Evolutionary conservation across 1,140 invertebrate genomes (phyloP).

Genomic region (Drosophila nigrodunni): DNA sequence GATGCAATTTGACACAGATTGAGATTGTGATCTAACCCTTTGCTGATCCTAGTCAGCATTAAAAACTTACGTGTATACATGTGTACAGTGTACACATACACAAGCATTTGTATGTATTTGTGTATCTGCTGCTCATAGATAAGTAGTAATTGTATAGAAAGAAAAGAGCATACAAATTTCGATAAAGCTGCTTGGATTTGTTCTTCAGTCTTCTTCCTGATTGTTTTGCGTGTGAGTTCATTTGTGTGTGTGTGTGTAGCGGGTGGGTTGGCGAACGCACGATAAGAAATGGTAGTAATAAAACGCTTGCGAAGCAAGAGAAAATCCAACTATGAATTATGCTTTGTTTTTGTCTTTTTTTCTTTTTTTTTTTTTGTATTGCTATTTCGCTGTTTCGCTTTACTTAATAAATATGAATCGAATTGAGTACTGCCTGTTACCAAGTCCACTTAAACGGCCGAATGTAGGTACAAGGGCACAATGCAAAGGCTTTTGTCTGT

Average conservation of each 20-base stretch:
- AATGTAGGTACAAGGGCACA: slow-evolving; percentile 77
- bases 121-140: not conserved
- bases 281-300: slow-evolving; percentile 49
- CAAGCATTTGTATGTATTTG: not conserved
- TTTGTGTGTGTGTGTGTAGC: slow-evolving; percentile 45
- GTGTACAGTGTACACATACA: not conserved
- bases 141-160: not conserved
- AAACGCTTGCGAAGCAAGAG: slow-evolving; percentile 10
- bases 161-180: slow-evolving; percentile 32
- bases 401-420: not conserved
- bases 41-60: slow-evolving; percentile 29
- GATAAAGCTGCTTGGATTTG: not conserved
- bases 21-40: slow-evolving; percentile 45
- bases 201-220: slow-evolving; percentile 55
- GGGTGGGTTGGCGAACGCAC: slow-evolving; percentile 71
- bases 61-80: not conserved
- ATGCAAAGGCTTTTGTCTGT: slow-evolving; percentile 3
- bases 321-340: slow-evolving; percentile 22
- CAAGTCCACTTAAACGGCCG: slow-evolving; percentile 49
- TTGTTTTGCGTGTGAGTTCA: slow-evolving; percentile 32
- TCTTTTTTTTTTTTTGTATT: not conserved
- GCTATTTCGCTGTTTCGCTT: not conserved
- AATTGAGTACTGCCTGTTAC: slow-evolving; percentile 3
- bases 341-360: slow-evolving; percentile 7
- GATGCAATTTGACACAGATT: slow-evolving; percentile 55